Conservation (phyloP, 1,140 invertebrate genomes). For the Solenopsis invicta region DNA sequence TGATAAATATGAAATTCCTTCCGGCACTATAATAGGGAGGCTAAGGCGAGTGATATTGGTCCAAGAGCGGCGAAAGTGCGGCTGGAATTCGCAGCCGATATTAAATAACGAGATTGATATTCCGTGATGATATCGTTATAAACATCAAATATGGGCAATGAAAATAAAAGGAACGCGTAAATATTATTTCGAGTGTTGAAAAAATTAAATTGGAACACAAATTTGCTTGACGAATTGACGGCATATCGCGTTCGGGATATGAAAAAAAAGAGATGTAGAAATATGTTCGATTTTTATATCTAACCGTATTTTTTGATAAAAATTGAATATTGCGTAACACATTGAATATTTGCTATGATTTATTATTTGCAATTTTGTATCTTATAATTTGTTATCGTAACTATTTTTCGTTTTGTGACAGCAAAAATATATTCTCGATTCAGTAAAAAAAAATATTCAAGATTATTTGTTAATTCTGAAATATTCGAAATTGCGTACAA, state of each 20-base stretch:
- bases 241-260: neutral
- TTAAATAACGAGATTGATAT: constrained; percentile 75
- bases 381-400: neutral
- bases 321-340: neutral
- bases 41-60: constrained; percentile 67
- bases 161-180: constrained; percentile 21
- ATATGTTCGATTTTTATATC: neutral
- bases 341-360: neutral
- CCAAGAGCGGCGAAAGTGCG: constrained; percentile 48
- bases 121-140: constrained; percentile 56
- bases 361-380: neutral
- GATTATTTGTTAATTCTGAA: neutral
- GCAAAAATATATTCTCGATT: constrained; percentile 7
- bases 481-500: neutral
- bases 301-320: neutral
- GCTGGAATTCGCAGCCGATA: constrained; percentile 67
- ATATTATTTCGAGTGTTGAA: constrained; percentile 54
- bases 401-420: neutral
- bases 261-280: neutral
- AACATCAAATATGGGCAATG: neutral
- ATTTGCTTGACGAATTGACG: constrained; percentile 22
- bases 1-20: constrained; percentile 80
- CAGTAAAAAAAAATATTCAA: neutral
- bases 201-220: constrained; percentile 12
- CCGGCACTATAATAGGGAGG: constrained; percentile 62